Evolutionary conservation across 2,888 invertebrate species (phyloP).

Genomic region (Silvanus unidentatus): DNA sequence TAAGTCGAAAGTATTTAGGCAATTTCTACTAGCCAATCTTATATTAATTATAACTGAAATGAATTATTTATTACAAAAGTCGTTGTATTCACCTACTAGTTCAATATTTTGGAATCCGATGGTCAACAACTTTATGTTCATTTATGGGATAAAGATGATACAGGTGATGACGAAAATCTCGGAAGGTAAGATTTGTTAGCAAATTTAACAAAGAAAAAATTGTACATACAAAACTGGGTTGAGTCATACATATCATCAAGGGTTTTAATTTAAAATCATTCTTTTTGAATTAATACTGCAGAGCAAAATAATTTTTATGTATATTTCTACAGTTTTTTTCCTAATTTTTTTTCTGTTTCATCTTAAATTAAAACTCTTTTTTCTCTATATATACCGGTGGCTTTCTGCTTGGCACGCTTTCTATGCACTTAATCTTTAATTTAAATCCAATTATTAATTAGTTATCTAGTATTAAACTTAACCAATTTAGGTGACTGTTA

Average conservation of each 20-base stretch:
- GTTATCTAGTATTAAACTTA: neutral
- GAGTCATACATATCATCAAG: neutral
- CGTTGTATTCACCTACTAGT: slow-evolving; percentile 26
- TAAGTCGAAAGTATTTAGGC: too few relatives aligned
- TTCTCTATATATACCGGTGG: too few relatives aligned
- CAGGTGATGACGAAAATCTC: slow-evolving; percentile 77
- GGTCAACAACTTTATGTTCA: slow-evolving; percentile 71
- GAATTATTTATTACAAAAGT: neutral
- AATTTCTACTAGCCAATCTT: too few relatives aligned
- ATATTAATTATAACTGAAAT: too few relatives aligned
- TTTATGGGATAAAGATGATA: slow-evolving; percentile 82
- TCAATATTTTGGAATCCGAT: slow-evolving; percentile 55
- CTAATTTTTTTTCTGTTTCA: neutral
- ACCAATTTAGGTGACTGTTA: slow-evolving; percentile 42
- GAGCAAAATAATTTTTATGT: slow-evolving; percentile 1
- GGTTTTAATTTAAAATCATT: neutral
- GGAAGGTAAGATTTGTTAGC: slow-evolving; percentile 64
- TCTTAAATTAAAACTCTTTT: slow-evolving; percentile 16
- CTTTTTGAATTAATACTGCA: neutral
- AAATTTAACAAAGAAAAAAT: neutral
- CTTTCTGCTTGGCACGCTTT: slow-evolving; percentile 5
- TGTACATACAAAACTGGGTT: neutral
- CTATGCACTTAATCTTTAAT: neutral
- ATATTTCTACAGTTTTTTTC: slow-evolving; percentile 2
- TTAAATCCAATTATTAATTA: neutral